Evolutionary conservation across 1,140 invertebrate genomes (phyloP).

Genomic region (Lordiphosa clarofinis): DNA sequence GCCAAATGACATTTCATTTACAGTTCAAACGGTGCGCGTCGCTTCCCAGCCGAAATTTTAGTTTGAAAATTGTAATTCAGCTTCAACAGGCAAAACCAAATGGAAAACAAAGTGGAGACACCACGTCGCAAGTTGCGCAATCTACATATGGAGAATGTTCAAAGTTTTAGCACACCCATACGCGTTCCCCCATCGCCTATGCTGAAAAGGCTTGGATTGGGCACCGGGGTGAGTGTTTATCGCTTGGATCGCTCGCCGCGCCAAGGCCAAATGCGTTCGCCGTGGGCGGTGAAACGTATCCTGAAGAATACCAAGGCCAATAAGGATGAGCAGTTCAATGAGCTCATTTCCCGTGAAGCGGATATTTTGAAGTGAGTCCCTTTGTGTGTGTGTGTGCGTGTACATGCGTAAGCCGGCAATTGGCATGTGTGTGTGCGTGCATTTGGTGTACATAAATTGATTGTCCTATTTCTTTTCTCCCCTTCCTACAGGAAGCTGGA

Average conservation of each 20-base stretch:
- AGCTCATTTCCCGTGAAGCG: conserved; percentile 86
- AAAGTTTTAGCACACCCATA: conserved; percentile 64
- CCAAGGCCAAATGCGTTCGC: conserved; percentile 84
- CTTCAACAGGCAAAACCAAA: too few species aligned
- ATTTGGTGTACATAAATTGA: conserved; percentile 41
- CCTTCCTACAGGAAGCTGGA: conserved; percentile 84
- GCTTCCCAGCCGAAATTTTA: too few species aligned
- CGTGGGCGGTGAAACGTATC: conserved; percentile 90
- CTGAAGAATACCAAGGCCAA: conserved; percentile 62
- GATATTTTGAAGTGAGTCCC: conserved; percentile 74
- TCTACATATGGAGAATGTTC: conserved; percentile 62
- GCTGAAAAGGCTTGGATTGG: conserved; percentile 67
- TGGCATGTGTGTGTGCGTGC: conserved; percentile 8
- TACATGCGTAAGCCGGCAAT: conserved; percentile 11
- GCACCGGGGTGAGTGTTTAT: conserved; percentile 87
- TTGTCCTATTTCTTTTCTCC: conserved; percentile 15
- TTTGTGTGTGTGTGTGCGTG: conserved; percentile 15
- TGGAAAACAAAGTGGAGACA: conserved; percentile 31
- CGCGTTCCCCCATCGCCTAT: conserved; percentile 69
- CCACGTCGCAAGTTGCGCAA: conserved; percentile 63
- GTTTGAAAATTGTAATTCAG: too few species aligned
- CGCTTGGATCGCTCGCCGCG: conserved; percentile 86
- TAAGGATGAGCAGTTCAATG: conserved; percentile 73
- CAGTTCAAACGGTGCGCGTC: too few species aligned
- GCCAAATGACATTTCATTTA: too few species aligned